Percentiles rank a stretch among this genome's conserved stretches.
phyloP scores from a whole-genome alignment of 2,888 invertebrate genomes.

The Leptarthrus brevirostris region DNA sequence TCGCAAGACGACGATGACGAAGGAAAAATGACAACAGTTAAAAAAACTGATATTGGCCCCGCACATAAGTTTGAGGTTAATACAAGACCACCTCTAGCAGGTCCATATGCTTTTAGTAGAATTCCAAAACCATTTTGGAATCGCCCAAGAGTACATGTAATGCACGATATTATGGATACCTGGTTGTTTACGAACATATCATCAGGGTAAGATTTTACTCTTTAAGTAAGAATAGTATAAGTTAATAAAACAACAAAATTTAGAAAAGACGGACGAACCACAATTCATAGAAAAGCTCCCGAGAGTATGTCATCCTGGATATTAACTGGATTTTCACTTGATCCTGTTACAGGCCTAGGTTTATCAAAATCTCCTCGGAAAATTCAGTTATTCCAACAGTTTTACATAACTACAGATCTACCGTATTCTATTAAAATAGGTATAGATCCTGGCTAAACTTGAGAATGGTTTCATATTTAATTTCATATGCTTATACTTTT shows the following conservation, averaged over 20 bases:
- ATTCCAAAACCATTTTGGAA: constrained; percentile 85
- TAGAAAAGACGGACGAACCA: constrained; percentile 71
- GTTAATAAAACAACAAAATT: background rate
- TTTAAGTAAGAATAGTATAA: background rate
- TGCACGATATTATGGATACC: constrained; percentile 77
- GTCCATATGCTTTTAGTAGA: constrained; percentile 90
- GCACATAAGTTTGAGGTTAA: constrained; percentile 70
- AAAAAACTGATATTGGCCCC: constrained; percentile 67
- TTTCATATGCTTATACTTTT: constrained; percentile 5
- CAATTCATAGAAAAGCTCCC: constrained; percentile 76
- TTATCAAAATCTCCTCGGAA: constrained; percentile 75
- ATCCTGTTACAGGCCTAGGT: constrained; percentile 81
- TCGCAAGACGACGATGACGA: constrained; percentile 59
- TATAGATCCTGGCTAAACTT: constrained; percentile 43
- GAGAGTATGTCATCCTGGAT: constrained; percentile 88
- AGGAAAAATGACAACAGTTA: constrained; percentile 62
- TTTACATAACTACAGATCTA: constrained; percentile 86
- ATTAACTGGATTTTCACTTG: constrained; percentile 84
- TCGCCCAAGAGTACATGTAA: constrained; percentile 83
- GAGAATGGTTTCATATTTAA: background rate
- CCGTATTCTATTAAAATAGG: constrained; percentile 85
- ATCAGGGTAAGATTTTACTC: constrained; percentile 72
- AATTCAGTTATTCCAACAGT: constrained; percentile 82
- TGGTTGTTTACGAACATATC: constrained; percentile 89
- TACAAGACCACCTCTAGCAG: constrained; percentile 83